phyloP scores from a whole-genome alignment of 2,113 vertebrate species.

The Propithecus coquereli region DNA sequence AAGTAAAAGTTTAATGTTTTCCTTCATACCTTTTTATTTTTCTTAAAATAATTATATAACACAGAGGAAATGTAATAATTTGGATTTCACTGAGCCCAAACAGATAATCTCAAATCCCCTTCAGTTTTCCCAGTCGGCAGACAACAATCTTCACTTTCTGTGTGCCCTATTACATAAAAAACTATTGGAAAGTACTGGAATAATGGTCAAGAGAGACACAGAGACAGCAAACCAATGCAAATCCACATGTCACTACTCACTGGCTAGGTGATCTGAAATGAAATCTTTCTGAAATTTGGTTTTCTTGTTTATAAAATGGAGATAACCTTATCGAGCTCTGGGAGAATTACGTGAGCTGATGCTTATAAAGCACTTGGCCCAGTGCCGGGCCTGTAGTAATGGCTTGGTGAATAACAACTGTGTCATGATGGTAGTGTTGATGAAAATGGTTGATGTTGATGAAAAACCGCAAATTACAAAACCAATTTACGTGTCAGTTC shows the following conservation, averaged over 20 bases:
- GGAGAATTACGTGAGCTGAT: neutral
- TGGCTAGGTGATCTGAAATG: too few species aligned
- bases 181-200: neutral
- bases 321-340: neutral
- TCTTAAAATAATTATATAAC: neutral
- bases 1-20: neutral
- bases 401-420: neutral
- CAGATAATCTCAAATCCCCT: neutral
- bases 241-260: neutral
- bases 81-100: neutral
- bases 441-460: neutral
- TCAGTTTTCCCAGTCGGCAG: neutral
- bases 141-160: neutral
- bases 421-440: accelerated
- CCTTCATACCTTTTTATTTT: neutral
- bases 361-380: too few species aligned
- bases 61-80: neutral
- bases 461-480: neutral
- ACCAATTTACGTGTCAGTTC: neutral
- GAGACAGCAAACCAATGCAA: neutral
- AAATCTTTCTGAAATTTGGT: neutral
- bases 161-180: neutral
- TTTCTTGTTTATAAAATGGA: neutral
- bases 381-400: too few species aligned
- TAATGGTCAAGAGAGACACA: neutral